Evolutionary conservation across 2,113 vertebrate species (phyloP).

Genomic region (Stegastes partitus): DNA sequence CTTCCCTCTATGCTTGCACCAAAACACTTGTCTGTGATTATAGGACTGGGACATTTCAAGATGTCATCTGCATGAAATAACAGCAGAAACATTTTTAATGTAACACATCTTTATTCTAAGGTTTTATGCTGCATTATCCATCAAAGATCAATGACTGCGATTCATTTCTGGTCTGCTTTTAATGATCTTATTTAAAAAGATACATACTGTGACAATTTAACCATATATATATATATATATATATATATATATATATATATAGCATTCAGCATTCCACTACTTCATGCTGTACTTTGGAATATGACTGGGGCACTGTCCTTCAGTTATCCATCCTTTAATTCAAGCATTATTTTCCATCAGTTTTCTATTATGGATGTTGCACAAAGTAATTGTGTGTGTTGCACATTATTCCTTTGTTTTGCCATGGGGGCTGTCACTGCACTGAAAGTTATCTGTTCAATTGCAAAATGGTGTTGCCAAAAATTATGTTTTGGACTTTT

Average conservation of each 20-base stretch:
- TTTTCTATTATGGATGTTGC: slow-evolving; percentile 9
- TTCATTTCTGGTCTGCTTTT: slow-evolving; percentile 22
- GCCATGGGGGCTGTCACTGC: background rate
- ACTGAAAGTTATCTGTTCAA: background rate
- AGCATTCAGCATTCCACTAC: background rate
- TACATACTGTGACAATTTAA: background rate
- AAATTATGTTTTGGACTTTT: too few species aligned
- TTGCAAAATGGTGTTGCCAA: background rate
- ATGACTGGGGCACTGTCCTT: background rate
- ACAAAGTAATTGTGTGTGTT: background rate
- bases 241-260: too few species aligned
- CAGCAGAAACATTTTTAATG: slow-evolving; percentile 18
- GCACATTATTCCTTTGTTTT: background rate
- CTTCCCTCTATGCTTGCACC: slow-evolving; percentile 26
- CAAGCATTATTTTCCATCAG: background rate
- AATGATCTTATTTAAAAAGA: background rate
- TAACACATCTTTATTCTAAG: slow-evolving; percentile 13
- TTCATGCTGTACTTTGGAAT: background rate
- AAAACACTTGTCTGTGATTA: slow-evolving; percentile 54
- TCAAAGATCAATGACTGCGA: slow-evolving; percentile 9
- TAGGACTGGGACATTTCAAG: slow-evolving; percentile 10
- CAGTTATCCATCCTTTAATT: background rate
- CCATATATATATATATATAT: too few species aligned
- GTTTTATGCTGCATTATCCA: slow-evolving; percentile 6
- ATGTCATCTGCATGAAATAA: slow-evolving; percentile 12